Conservation (phyloP, 2,113 vertebrate species). For the Pantherophis guttatus region DNA sequence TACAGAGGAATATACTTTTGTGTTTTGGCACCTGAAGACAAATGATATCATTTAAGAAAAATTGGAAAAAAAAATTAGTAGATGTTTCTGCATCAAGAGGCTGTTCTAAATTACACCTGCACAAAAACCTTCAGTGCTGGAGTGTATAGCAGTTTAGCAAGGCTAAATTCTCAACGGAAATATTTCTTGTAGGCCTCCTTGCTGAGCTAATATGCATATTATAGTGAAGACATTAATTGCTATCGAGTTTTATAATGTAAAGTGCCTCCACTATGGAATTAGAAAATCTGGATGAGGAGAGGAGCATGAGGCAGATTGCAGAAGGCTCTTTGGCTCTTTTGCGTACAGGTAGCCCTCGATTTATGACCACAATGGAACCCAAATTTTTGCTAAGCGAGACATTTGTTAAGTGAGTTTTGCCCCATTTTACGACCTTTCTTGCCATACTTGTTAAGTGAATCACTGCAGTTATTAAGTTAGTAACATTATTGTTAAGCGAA, state of each 20-base stretch:
- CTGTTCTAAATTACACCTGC: background rate
- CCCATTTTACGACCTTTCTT: background rate
- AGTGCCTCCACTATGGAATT: background rate
- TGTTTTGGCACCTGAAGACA: background rate
- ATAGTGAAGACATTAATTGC: slow-evolving; percentile 4
- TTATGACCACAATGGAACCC: background rate
- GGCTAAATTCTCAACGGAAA: slow-evolving; percentile 4
- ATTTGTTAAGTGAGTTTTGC: background rate
- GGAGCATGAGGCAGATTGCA: background rate
- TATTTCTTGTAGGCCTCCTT: background rate
- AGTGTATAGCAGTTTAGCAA: background rate
- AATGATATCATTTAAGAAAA: background rate
- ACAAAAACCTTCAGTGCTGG: background rate
- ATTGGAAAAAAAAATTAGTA: background rate
- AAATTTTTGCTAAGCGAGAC: background rate
- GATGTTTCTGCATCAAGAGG: background rate
- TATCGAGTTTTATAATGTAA: background rate
- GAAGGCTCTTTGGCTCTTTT: background rate
- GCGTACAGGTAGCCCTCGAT: background rate
- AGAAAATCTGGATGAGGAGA: background rate
- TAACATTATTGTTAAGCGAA: background rate
- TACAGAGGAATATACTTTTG: background rate
- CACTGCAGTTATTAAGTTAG: background rate
- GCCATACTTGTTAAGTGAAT: background rate
- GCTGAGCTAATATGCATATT: background rate